phyloP scores from a whole-genome alignment of 2,113 vertebrate genomes.

The Heterotis niloticus region DNA sequence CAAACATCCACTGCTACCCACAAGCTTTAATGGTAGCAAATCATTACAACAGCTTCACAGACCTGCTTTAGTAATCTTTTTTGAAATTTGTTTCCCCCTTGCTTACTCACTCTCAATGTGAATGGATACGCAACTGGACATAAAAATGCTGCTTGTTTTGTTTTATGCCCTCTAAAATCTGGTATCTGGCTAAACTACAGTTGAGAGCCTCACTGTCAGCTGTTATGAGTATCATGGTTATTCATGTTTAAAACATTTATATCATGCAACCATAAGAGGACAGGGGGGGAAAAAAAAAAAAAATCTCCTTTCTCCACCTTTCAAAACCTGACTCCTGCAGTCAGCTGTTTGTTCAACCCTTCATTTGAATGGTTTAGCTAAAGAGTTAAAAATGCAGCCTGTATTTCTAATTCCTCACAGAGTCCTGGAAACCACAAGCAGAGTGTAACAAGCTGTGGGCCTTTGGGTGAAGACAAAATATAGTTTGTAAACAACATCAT shows the following conservation, averaged over 20 bases:
- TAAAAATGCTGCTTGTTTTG: slow-evolving; percentile 14
- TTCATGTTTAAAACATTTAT: slow-evolving; percentile 16
- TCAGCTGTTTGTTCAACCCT: neutral
- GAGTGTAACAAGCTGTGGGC: neutral
- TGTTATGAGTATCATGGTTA: neutral
- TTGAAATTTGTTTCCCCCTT: neutral
- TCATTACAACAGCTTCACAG: too few species aligned
- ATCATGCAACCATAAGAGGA: neutral
- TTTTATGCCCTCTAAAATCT: slow-evolving; percentile 28
- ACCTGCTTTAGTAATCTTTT: too few species aligned
- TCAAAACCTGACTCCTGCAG: neutral
- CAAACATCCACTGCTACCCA: too few species aligned
- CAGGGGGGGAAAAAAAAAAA: too few species aligned
- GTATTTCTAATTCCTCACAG: neutral
- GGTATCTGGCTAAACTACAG: slow-evolving; percentile 18
- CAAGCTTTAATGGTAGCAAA: too few species aligned
- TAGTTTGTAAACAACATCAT: neutral
- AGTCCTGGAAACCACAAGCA: neutral
- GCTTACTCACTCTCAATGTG: slow-evolving; percentile 13
- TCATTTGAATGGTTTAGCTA: neutral
- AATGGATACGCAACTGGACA: slow-evolving; percentile 19
- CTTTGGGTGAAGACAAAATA: neutral
- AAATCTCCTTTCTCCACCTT: neutral
- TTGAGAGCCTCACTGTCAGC: slow-evolving; percentile 18
- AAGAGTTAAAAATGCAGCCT: neutral